Evolutionary conservation across 1,140 invertebrate species (phyloP), one percentile per base, ranked within the genome.

Genomic region (Augochlora pura): DNA sequence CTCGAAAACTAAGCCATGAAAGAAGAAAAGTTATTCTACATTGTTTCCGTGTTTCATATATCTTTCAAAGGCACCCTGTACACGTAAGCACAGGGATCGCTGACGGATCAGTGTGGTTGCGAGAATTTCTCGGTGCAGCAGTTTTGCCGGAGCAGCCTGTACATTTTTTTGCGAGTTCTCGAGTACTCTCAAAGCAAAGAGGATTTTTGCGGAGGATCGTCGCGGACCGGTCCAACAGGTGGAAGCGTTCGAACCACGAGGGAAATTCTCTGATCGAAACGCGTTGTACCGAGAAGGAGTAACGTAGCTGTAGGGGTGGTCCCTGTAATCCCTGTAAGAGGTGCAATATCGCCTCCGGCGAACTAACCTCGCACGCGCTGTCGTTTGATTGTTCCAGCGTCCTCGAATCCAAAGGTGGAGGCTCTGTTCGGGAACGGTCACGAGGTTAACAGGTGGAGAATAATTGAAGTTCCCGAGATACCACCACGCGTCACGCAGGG

Each of bases 401-500:
- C n/a, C 14, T 38, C n/a, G 32, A n/a, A n/a, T 18, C 69, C 69
- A 63, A 79, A 42, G 39, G 75, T 69, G 75, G 59, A 69, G 42
- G 46, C 32, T 68, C 39, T 67, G 23, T 4, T 38, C 38, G 27
- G 46, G 65, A 32, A 25, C 16, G n/a, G 42, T 16, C 32, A 14
- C 8, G 71, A 60, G 70, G 71, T 63, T 77, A 81, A 86, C 71
- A 66, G 78, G 72, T 76, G 66, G 78, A 71, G 32, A 62, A 64
- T 69, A 59, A 57, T 76, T 75, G 64, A 78, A 70, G 69, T 66
- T 57, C 85, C 84, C 80, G 81, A 90, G 67, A 82, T 83, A 85
- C 74, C 90, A 92, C 86, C 86, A 92, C 91, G 91, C 92, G 91
- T 88, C 93, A 93, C 92, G 92, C 91, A 81, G 93, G 91, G 73